These are phyloP conservation scores for Plebejus anna DNA, from an alignment of 2,888 invertebrate genomes.

Conservation along the genomic window DNA sequence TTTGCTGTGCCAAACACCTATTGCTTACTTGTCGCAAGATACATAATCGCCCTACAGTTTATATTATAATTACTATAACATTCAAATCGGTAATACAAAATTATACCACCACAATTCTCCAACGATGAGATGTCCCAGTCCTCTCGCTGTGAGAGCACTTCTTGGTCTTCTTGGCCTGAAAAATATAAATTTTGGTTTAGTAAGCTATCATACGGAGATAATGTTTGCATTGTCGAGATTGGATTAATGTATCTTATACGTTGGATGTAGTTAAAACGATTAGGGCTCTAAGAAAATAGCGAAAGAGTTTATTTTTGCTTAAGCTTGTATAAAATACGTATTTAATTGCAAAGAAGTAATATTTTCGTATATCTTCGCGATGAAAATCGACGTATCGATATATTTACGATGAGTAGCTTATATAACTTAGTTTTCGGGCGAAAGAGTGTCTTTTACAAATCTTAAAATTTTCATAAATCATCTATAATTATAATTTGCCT, in stretches of 20 bases:
- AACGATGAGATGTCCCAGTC: background rate
- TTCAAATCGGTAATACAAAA: background rate
- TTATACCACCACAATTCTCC: background rate
- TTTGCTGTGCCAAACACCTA: no score
- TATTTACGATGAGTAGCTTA: conserved; percentile 54
- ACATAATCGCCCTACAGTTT: background rate
- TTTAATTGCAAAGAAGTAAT: conserved; percentile 71
- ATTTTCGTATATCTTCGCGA: conserved; percentile 72
- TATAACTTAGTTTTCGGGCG: conserved; percentile 58
- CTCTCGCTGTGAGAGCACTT: background rate
- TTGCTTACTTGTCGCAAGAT: no score
- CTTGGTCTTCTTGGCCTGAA: background rate
- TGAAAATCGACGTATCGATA: conserved; percentile 49
- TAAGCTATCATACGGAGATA: background rate
- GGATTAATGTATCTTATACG: conserved; percentile 20
- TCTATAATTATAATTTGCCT: conserved; percentile 42
- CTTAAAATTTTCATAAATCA: conserved; percentile 39
- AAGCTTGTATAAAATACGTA: conserved; percentile 69
- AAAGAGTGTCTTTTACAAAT: conserved; percentile 44
- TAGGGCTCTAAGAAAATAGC: conserved; percentile 23
- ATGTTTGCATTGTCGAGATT: conserved; percentile 1
- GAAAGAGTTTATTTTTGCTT: conserved; percentile 77
- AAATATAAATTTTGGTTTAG: background rate
- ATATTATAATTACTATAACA: background rate
- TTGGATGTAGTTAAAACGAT: conserved; percentile 12